Evolutionary conservation across 2,113 vertebrate genomes (phyloP), one percentile per base, ranked within the genome.

Genomic region (Austrofundulus limnaeus): DNA sequence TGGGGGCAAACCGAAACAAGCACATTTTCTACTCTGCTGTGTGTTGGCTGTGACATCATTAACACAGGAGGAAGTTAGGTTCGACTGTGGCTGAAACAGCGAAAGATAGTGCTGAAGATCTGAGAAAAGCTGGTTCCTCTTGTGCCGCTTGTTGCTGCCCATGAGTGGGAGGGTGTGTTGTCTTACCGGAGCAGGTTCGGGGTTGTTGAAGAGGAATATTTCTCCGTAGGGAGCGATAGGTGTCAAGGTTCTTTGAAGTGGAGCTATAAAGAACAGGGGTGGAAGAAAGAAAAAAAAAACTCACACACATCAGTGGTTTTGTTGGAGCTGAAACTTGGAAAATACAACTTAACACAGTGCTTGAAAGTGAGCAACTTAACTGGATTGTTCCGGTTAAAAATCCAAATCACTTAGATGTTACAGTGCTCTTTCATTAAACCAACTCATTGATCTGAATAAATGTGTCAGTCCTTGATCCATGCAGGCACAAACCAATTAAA

Each of bases 221-320:
- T 98, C 96, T 63, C 94, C 94, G 57, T 97, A 97, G 11, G 96
- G 96, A 85, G 87, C 90, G 50, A 97, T 95, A 21, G 91, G 66
- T 3, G 85, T 85, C 82, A 84, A 78, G 31, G 88, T 90, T 80
- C 90, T 92, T 75, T 71, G 56, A 73, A 71, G 55, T 60, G 82
- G 41, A 63, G 78, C 91, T 92, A 56, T 76, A 81, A 65, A 70
- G 58, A 54, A 34, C 31, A 34, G 28, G 28, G 7, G 7, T 4
- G 7, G 7, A 28, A 34, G 8, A 34, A 34, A 34, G 10, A 34
- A 1, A 38, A 17, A 77, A 76, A 37, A 81, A 31, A 68, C 31
- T 9, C 9, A 28, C 28, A 64, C 45, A 85, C 59, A 65, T 62
- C 37, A 6, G 65, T 16, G 16, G 48, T 53, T 82, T 72, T 61